Evolutionary conservation across 2,113 vertebrate genomes (phyloP).

Genomic region (Hemiscyllium ocellatum): DNA sequence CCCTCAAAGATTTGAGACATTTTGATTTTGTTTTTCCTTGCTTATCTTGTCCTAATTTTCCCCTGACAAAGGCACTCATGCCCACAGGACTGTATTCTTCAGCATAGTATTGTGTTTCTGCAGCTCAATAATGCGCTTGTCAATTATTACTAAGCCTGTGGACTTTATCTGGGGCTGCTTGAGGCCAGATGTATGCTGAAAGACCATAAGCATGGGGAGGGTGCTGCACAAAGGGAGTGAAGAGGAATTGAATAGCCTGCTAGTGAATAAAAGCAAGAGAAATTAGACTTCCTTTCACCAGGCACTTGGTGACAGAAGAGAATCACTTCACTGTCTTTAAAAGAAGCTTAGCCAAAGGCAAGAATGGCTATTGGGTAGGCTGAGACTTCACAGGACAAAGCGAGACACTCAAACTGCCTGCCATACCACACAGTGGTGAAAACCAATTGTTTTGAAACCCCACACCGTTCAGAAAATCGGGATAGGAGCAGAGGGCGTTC

Average conservation of each 20-base stretch:
- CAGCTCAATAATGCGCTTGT: not conserved
- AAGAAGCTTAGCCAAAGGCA: not conserved
- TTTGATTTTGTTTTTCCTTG: not conserved
- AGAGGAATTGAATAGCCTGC: not conserved
- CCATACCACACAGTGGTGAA: not conserved
- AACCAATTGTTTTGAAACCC: not conserved
- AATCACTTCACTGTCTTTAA: not conserved
- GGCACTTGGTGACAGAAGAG: not conserved
- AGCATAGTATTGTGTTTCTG: not conserved
- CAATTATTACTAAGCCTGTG: not conserved
- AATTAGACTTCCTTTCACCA: not conserved
- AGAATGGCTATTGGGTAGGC: not conserved
- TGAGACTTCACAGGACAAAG: not conserved
- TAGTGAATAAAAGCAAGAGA: not conserved
- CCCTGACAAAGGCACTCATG: not conserved
- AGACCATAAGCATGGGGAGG: not conserved
- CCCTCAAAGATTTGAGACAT: not conserved
- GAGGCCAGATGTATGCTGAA: not conserved
- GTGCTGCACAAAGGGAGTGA: not conserved
- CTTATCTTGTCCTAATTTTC: not conserved
- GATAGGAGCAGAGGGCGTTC: not conserved
- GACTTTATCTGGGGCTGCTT: not conserved
- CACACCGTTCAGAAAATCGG: not conserved
- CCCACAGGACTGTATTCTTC: not conserved
- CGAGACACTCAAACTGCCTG: not conserved